phyloP scores from a whole-genome alignment of 2,113 vertebrate genomes.

The Nicator chloris region DNA sequence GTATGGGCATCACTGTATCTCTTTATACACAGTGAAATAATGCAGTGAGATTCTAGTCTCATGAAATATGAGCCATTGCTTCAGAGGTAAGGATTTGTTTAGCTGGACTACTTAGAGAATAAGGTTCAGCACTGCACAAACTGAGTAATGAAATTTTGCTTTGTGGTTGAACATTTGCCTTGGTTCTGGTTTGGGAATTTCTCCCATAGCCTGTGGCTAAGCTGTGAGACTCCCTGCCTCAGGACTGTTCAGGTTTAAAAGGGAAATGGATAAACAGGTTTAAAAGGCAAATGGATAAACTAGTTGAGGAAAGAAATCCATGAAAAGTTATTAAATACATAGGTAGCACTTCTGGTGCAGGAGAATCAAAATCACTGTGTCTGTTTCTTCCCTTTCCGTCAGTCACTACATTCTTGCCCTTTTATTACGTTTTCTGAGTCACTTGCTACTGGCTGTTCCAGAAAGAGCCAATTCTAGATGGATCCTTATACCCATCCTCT shows the following conservation, averaged over 20 bases:
- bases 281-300: background rate
- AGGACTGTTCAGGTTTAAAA: background rate
- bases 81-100: background rate
- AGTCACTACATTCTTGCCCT: background rate
- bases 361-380: background rate
- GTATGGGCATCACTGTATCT: background rate
- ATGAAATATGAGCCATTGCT: background rate
- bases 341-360: background rate
- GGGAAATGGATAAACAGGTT: background rate
- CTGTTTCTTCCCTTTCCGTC: background rate
- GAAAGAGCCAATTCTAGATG: background rate
- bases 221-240: background rate
- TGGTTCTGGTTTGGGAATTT: background rate
- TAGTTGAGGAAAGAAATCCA: background rate
- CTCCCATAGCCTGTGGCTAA: background rate
- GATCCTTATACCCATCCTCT: background rate
- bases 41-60: background rate
- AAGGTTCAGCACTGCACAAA: background rate
- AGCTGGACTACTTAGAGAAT: background rate
- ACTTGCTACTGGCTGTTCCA: background rate
- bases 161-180: background rate
- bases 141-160: background rate
- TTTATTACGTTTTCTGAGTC: background rate
- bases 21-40: background rate
- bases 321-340: background rate